Base-by-base conservation (phyloP, 2,888 invertebrate genomes). In the Phasia obesa region DNA sequence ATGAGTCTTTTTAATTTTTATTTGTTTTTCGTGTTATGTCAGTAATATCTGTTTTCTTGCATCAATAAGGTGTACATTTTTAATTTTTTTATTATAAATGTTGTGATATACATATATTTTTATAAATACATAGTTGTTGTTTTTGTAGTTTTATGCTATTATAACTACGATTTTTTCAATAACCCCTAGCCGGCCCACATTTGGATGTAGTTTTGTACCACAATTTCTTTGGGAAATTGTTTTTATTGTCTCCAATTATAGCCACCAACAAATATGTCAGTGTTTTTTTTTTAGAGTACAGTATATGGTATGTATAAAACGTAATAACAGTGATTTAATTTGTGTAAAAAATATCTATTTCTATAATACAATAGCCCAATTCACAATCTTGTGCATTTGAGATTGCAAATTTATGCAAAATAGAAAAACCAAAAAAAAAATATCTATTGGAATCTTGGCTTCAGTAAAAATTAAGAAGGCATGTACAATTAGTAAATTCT, bases 51-150 rank as follows among this genome's bases (percentile, higher is more conserved):
- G 55, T 55, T 19, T 59, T 67, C 15, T 76, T 67, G 74, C 51
- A 74, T 74, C 64, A 82, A 74, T 78, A 77, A 82, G 73, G 31
- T 82, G 78, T 82, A 69, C 42, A 77, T 82, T 82, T 74, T 82
- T 77, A 77, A 82, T 82, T 57, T 35, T 69, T 59, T 64, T 82
- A 62, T 62, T 69, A 27, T 19, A 55, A 57, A 19, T 69, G 51
- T 69, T 69, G 64, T 53, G 74, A 78, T 77, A 74, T 82, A 78
- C 74, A 74, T 82, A 82, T 82, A 21, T 74, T 78, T 74, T 59
- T 17, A 69, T 25, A 35, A 11, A 35, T 11, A 11, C 35, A 11
- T 35, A 35, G 35, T 35, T 35, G 35, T 35, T 35, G 35, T 11
- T 35, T n/a, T n/a, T n/a, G n/a, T n/a, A n/a, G 11, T 35, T 35